These are phyloP conservation scores for Eudemis profundana DNA, from an alignment of 2,888 invertebrate species.

Conservation along the genomic window DNA sequence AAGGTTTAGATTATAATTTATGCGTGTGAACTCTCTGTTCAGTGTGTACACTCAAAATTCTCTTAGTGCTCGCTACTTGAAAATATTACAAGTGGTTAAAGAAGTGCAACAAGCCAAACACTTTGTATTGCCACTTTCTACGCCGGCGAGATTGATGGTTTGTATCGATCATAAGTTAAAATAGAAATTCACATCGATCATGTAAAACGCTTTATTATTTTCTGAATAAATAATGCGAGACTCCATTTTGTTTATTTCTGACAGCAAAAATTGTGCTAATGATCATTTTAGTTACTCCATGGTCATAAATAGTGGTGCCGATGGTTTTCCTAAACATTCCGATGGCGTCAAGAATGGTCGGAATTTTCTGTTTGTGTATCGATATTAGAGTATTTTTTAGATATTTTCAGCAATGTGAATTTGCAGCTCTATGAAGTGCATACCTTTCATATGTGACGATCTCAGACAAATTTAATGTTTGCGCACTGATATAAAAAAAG, in stretches of 20 bases:
- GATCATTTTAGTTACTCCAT: no score
- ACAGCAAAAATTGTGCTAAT: not conserved
- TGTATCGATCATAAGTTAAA: conserved; percentile 23
- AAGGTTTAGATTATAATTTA: no score
- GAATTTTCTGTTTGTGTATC: no score
- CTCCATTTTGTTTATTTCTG: conserved; percentile 14
- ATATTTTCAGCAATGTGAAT: no score
- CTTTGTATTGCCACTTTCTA: conserved; percentile 34
- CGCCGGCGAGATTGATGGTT: conserved; percentile 35
- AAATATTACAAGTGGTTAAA: conserved; percentile 20
- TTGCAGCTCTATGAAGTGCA: no score
- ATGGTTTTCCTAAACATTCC: no score
- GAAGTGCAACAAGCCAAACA: conserved; percentile 20
- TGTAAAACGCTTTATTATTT: conserved; percentile 24
- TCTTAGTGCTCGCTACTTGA: not conserved
- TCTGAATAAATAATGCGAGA: conserved; percentile 18
- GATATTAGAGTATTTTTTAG: no score
- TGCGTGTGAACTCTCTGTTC: not conserved
- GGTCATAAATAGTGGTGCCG: no score
- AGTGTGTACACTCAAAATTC: not conserved
- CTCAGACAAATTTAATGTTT: no score
- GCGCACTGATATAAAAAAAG: no score
- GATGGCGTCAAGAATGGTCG: no score
- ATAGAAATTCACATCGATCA: conserved; percentile 32
- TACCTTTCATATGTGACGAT: no score